Percentiles rank a stretch among this genome's conserved stretches.
Evolutionary conservation across 2,113 vertebrate genomes (phyloP).

Genomic region (Perca schrenkii): DNA sequence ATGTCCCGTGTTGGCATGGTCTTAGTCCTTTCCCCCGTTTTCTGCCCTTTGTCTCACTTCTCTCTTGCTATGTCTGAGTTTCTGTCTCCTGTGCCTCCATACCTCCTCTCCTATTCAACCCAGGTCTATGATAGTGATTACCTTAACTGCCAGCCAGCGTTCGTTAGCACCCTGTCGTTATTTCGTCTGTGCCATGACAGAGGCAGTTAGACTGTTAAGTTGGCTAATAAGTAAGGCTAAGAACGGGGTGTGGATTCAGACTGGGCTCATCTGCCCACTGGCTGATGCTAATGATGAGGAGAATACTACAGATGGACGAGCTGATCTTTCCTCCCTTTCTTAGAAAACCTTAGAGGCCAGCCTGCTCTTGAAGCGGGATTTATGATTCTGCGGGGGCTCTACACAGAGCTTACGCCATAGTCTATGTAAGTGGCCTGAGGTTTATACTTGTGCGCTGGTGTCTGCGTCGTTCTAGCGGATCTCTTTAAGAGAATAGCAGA

Average conservation of each 20-base stretch:
- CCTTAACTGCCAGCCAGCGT: constrained; percentile 60
- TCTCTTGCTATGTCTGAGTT: constrained; percentile 13
- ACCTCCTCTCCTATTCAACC: constrained; percentile 29
- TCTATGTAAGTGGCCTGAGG: no score
- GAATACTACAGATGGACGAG: constrained; percentile 3
- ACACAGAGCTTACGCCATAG: no score
- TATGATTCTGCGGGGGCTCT: no score
- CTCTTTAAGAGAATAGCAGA: no score
- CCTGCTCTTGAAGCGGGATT: not conserved
- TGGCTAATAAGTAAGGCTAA: not conserved
- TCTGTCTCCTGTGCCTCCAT: constrained; percentile 32
- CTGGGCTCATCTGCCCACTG: constrained; percentile 8
- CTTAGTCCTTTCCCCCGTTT: not conserved
- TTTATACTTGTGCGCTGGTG: no score
- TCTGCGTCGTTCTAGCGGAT: no score
- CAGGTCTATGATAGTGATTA: constrained; percentile 74
- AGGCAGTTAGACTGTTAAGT: constrained; percentile 20
- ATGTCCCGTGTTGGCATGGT: not conserved
- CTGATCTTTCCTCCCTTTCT: constrained; percentile 2
- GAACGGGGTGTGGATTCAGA: constrained; percentile 1
- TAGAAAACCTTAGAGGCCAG: not conserved
- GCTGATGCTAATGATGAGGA: constrained; percentile 29
- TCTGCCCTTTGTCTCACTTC: not conserved
- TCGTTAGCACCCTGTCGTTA: constrained; percentile 73
- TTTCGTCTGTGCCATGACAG: constrained; percentile 46